These are phyloP conservation scores for Todus mexicanus DNA, from an alignment of 2,797 vertebrate species.

Conservation along the genomic window DNA sequence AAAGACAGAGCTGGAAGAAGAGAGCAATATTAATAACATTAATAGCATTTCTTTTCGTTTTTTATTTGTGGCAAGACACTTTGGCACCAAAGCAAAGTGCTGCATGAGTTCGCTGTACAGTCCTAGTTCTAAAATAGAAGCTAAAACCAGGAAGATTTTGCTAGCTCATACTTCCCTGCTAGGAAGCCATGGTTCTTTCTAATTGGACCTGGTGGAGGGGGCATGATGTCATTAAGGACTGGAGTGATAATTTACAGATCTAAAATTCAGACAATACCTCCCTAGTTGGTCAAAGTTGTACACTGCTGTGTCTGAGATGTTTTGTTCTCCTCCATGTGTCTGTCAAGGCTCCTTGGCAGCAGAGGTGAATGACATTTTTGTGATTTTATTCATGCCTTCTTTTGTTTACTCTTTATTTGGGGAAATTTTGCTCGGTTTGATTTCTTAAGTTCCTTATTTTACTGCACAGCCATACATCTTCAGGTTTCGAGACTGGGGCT, in stretches of 20 bases:
- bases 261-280: neutral
- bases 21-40: neutral
- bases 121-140: neutral
- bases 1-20: neutral
- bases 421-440: neutral
- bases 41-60: neutral
- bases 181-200: neutral
- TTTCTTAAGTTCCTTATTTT: neutral
- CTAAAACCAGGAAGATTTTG: neutral
- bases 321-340: neutral
- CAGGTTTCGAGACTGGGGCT: neutral
- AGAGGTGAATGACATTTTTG: neutral
- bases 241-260: neutral
- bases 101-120: neutral
- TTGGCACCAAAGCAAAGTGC: neutral
- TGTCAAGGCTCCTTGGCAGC: neutral
- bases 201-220: neutral
- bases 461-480: neutral
- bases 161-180: neutral
- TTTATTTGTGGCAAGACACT: neutral
- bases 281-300: neutral
- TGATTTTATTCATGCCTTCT: neutral
- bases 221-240: neutral
- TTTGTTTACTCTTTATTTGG: neutral
- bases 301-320: neutral